A percentile compares a stretch with the other conserved stretches of the same genome.
These are phyloP conservation scores for Dromaius novaehollandiae DNA, from an alignment of 2,113 vertebrate genomes.

Conservation along the genomic window DNA sequence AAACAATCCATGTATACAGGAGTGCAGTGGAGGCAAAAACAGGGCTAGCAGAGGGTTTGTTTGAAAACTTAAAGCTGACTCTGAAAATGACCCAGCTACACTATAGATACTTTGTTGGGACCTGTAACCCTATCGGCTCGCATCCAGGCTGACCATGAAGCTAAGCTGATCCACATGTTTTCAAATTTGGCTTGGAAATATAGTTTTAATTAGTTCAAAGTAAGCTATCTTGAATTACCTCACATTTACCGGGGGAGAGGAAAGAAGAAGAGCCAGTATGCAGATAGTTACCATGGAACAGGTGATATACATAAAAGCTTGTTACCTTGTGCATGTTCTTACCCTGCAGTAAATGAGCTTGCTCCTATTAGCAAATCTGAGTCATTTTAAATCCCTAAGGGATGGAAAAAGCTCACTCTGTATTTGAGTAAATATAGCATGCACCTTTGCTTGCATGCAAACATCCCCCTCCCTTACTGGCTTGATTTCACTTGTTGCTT, in stretches of 20 bases:
- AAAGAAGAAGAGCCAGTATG: not conserved
- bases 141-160: not conserved
- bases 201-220: not conserved
- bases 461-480: not conserved
- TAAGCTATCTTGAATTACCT: not conserved
- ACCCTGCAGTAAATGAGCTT: not conserved
- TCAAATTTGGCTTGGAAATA: not conserved
- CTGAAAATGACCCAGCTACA: not conserved
- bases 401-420: not conserved
- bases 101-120: not conserved
- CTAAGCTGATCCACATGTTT: not conserved
- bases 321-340: not conserved
- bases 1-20: not conserved
- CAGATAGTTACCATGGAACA: not conserved
- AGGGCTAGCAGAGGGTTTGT: not conserved
- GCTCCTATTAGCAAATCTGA: constrained; percentile 16
- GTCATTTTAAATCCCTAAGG: constrained; percentile 1
- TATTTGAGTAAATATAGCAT: not conserved
- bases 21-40: not conserved
- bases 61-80: not conserved
- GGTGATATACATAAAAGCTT: not conserved
- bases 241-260: not conserved
- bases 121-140: not conserved
- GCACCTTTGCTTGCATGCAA: constrained; percentile 3
- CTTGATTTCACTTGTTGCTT: not conserved